Conservation (phyloP, 2,113 vertebrate genomes). For the Rallus limicola region DNA sequence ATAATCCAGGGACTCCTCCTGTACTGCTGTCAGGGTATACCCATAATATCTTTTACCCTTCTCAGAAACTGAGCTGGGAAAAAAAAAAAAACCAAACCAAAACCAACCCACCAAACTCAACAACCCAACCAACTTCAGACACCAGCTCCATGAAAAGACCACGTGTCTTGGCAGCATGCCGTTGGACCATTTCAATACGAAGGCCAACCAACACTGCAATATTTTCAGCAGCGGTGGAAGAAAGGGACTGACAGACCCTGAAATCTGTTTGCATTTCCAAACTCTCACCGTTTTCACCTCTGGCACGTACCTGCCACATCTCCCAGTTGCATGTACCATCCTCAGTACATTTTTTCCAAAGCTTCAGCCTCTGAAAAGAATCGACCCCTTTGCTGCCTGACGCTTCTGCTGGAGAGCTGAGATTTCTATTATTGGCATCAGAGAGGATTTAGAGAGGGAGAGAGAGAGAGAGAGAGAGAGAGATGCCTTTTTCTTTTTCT, state of each 20-base stretch:
- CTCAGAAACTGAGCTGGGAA: background rate
- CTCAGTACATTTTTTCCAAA: background rate
- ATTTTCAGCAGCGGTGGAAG: background rate
- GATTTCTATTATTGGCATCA: background rate
- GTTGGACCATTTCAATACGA: background rate
- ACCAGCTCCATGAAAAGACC: slow-evolving; percentile 16
- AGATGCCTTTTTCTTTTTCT: background rate
- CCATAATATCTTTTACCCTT: slow-evolving; percentile 17
- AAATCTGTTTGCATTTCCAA: background rate
- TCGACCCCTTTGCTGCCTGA: background rate
- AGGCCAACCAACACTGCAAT: background rate
- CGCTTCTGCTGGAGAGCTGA: background rate
- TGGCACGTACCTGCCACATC: background rate
- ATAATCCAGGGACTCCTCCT: background rate
- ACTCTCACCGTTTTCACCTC: background rate
- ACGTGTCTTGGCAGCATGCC: background rate
- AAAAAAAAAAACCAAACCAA: background rate
- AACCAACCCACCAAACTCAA: background rate
- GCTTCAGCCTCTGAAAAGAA: background rate
- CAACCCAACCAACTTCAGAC: background rate
- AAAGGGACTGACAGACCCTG: background rate
- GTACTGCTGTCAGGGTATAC: background rate
- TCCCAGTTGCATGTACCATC: background rate
- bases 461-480: background rate
- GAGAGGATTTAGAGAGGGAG: background rate